Evolutionary conservation across 2,797 vertebrate genomes (phyloP).

Genomic region (Taenioides sp.): DNA sequence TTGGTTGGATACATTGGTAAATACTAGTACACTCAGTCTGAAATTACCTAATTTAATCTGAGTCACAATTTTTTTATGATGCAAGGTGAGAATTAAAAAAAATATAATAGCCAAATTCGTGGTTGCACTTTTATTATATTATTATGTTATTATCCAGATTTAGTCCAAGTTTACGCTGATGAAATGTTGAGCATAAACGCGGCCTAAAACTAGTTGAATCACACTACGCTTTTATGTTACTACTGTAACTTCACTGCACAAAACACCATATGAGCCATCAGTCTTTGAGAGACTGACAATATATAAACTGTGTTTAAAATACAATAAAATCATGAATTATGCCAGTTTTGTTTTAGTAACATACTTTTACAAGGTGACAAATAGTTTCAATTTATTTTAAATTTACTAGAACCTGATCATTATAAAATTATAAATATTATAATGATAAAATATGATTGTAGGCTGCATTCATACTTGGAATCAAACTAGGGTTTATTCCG

Average conservation of each 20-base stretch:
- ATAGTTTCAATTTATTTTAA: neutral
- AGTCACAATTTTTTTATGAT: no score
- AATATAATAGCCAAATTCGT: no score
- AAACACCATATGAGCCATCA: neutral
- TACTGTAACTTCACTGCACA: neutral
- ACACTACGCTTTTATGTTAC: neutral
- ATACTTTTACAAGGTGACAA: neutral
- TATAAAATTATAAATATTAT: neutral
- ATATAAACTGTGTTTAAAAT: neutral
- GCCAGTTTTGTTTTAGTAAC: neutral
- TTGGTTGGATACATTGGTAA: neutral
- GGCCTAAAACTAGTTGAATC: neutral
- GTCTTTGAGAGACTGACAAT: neutral
- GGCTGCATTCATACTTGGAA: neutral
- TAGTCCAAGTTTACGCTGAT: neutral
- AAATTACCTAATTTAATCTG: no score
- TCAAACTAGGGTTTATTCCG: neutral
- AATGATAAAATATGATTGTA: neutral
- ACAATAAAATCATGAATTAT: neutral
- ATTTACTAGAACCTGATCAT: no score
- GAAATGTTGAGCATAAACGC: neutral
- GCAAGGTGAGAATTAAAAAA: no score
- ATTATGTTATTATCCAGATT: neutral
- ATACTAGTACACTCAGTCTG: no score
- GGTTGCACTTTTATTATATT: neutral